These are phyloP conservation scores for Scaptodrosophila lebanonensis DNA, from an alignment of 1,140 invertebrate species.

Conservation along the genomic window DNA sequence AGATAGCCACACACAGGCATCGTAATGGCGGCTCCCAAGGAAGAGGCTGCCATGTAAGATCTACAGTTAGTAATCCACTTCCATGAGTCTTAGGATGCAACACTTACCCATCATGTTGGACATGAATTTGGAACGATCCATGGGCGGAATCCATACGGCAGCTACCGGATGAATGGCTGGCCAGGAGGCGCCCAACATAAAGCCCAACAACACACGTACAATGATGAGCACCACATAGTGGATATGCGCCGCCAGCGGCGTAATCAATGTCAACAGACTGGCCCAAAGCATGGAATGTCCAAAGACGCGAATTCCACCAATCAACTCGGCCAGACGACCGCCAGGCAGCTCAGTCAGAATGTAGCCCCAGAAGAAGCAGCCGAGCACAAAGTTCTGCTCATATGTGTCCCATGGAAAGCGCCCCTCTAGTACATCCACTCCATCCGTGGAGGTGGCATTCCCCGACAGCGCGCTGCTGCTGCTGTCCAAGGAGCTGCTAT, in stretches of 20 bases:
- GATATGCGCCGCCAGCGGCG: constrained; percentile 84
- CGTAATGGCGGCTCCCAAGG: constrained; percentile 88
- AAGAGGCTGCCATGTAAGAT: constrained; percentile 81
- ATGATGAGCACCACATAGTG: constrained; percentile 81
- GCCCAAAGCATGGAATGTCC: constrained; percentile 90
- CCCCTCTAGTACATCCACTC: constrained; percentile 43
- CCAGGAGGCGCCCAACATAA: constrained; percentile 91
- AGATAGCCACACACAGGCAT: constrained; percentile 89
- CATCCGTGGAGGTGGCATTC: constrained; percentile 17
- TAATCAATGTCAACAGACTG: constrained; percentile 88
- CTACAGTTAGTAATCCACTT: neutral
- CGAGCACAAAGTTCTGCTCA: constrained; percentile 87
- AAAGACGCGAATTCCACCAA: constrained; percentile 88
- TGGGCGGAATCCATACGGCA: constrained; percentile 92
- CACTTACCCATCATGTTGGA: constrained; percentile 90
- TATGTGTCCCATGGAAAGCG: constrained; percentile 85
- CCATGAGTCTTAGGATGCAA: neutral
- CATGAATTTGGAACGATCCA: constrained; percentile 91
- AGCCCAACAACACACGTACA: constrained; percentile 83
- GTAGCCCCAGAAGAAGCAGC: constrained; percentile 94
- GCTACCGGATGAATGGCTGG: constrained; percentile 93
- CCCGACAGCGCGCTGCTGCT: constrained; percentile 2
- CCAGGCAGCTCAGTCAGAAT: constrained; percentile 90
- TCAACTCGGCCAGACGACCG: constrained; percentile 88
- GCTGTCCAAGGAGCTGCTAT: no score